phyloP scores from a whole-genome alignment of 2,113 vertebrate species.

The Ceuthmochares aereus region DNA sequence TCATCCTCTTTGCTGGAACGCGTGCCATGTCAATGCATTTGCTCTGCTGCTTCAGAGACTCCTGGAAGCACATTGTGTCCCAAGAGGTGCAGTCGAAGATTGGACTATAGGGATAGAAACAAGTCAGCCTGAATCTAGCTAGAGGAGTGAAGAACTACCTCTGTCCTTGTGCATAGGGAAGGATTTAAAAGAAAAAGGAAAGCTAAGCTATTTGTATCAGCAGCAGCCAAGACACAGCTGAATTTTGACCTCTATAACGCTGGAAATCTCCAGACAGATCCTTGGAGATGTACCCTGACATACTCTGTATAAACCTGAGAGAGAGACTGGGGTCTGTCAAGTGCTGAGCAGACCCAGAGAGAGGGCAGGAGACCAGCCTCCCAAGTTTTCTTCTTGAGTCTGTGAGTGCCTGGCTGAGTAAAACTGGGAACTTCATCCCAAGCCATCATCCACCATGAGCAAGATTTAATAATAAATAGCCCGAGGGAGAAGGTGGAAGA shows the following conservation, averaged over 20 bases:
- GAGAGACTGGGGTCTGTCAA: neutral
- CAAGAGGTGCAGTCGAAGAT: neutral
- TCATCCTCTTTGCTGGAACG: neutral
- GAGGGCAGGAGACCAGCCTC: neutral
- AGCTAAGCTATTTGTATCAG: neutral
- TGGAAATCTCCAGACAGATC: neutral
- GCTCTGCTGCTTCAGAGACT: neutral
- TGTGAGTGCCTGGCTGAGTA: neutral
- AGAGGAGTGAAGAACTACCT: neutral
- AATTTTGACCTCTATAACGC: neutral
- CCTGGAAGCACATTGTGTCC: neutral
- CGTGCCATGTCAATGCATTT: neutral
- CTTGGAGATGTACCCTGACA: rapidly evolving
- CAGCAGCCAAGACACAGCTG: rapidly evolving
- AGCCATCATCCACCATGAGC: rapidly evolving
- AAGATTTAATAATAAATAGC: neutral
- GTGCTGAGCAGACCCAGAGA: neutral
- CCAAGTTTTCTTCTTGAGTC: neutral
- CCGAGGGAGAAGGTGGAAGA: neutral
- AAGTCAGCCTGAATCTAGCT: neutral
- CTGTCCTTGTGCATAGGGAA: rapidly evolving
- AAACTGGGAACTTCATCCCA: neutral
- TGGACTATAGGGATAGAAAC: neutral
- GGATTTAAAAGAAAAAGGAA: neutral
- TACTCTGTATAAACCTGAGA: neutral